Percentiles rank a stretch among this genome's conserved stretches.
Conservation (phyloP, 2,113 vertebrate genomes). For the Alosa alosa region DNA sequence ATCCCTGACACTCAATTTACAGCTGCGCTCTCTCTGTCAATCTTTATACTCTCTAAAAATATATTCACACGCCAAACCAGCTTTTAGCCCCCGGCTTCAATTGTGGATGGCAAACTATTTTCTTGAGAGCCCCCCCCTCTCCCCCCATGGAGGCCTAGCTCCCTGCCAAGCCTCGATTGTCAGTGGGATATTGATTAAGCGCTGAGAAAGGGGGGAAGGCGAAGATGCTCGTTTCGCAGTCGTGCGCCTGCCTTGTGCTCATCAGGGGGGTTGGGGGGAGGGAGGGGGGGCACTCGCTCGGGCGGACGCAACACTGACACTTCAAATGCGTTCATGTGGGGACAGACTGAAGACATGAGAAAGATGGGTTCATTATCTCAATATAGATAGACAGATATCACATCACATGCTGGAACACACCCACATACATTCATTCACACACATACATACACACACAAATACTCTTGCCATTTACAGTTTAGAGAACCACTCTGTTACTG, state of each 20-base stretch:
- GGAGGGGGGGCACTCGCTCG: slow-evolving; percentile 16
- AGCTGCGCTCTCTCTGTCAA: slow-evolving; percentile 52
- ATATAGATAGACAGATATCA: too few species aligned
- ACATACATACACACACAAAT: not conserved
- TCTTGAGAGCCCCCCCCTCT: slow-evolving; percentile 39
- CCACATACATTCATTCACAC: not conserved
- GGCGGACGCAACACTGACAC: slow-evolving; percentile 47
- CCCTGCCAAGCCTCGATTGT: slow-evolving; percentile 43
- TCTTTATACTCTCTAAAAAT: slow-evolving; percentile 55
- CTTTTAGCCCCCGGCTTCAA: slow-evolving; percentile 51
- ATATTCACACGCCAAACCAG: slow-evolving; percentile 48
- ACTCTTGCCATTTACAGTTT: not conserved
- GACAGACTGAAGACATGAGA: too few species aligned
- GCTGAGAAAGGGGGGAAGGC: slow-evolving; percentile 32
- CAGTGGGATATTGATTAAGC: slow-evolving; percentile 64
- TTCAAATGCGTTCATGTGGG: slow-evolving; percentile 37
- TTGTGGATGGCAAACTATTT: slow-evolving; percentile 50
- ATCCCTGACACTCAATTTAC: slow-evolving; percentile 59
- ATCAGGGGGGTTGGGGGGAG: slow-evolving; percentile 46
- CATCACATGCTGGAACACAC: not conserved
- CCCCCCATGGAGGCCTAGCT: slow-evolving; percentile 5
- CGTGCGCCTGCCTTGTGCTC: slow-evolving; percentile 50
- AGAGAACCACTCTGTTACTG: too few species aligned
- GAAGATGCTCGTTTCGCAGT: slow-evolving; percentile 41
- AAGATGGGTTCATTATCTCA: too few species aligned